These are phyloP conservation scores for Hippoglossus hippoglossus DNA, from an alignment of 2,797 vertebrate species.

Conservation along the genomic window DNA sequence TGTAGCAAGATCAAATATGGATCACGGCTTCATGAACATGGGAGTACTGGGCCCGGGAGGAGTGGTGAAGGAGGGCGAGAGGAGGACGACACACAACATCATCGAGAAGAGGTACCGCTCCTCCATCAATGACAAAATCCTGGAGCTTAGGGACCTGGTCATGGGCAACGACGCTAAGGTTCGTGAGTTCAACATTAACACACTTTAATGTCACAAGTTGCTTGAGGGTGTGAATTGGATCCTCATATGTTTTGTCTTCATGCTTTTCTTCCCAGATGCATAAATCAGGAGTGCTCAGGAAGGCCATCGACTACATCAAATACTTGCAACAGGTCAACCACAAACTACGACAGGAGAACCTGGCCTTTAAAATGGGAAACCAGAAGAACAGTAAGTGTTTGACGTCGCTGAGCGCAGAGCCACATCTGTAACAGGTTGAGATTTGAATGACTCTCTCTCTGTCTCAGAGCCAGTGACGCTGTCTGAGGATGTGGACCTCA, in stretches of 20 bases:
- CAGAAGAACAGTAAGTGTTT: constrained; percentile 93
- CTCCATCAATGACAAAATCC: constrained; percentile 98
- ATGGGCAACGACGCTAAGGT: constrained; percentile 97
- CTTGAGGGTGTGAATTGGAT: not conserved
- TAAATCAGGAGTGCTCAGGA: constrained; percentile 95
- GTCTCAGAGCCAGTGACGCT: constrained; percentile 87
- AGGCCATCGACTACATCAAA: constrained; percentile 98
- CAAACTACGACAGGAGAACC: constrained; percentile 96
- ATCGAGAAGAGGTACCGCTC: constrained; percentile 98
- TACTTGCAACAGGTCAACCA: constrained; percentile 97
- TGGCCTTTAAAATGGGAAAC: constrained; percentile 93
- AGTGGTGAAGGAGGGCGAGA: constrained; percentile 93
- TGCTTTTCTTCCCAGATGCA: constrained; percentile 88
- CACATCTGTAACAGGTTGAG: not conserved
- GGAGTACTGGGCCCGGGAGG: constrained; percentile 73
- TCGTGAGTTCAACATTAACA: constrained; percentile 18
- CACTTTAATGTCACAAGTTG: not conserved
- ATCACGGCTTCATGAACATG: constrained; percentile 57
- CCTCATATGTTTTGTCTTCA: too few species aligned
- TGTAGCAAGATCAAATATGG: constrained; percentile 44
- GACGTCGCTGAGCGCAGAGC: not conserved
- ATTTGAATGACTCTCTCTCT: not conserved
- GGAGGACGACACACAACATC: constrained; percentile 97
- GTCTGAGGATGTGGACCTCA: constrained; percentile 93
- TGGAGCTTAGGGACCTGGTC: constrained; percentile 95